These are phyloP conservation scores for Marmota flaviventris DNA, from an alignment of 2,113 vertebrate genomes.

Conservation along the genomic window DNA sequence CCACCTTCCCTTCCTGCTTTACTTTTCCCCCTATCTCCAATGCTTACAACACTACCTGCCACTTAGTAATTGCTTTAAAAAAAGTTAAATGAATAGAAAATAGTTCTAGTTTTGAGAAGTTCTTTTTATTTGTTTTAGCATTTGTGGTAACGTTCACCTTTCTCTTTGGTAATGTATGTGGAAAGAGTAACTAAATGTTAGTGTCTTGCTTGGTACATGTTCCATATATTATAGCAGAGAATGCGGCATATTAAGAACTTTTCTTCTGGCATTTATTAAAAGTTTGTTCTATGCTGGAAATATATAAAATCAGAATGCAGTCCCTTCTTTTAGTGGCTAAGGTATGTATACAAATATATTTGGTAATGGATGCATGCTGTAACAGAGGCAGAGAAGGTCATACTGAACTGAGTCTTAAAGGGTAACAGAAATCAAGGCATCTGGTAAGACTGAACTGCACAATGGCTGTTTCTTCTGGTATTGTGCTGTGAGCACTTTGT, in stretches of 20 bases:
- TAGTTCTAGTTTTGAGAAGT: conserved; percentile 23
- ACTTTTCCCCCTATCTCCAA: background rate
- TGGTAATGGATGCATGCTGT: background rate
- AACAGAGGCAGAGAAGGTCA: background rate
- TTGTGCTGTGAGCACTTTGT: background rate
- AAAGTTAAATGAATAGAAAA: background rate
- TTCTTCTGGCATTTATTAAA: conserved; percentile 25
- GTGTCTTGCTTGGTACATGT: background rate
- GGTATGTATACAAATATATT: background rate
- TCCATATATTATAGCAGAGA: background rate
- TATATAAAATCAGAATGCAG: background rate
- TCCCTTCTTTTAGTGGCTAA: background rate
- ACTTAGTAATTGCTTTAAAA: background rate
- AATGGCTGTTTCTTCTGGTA: background rate
- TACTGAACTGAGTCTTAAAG: background rate
- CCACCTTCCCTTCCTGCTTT: background rate
- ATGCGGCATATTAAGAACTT: background rate
- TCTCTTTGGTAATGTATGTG: background rate
- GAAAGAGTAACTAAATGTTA: background rate
- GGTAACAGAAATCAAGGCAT: background rate
- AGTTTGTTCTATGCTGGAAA: conserved; percentile 6
- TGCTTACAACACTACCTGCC: background rate
- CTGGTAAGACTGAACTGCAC: background rate
- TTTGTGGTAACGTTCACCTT: background rate
- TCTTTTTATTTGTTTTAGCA: background rate